phyloP scores from a whole-genome alignment of 2,888 invertebrate genomes.

The Heliconius sara region DNA sequence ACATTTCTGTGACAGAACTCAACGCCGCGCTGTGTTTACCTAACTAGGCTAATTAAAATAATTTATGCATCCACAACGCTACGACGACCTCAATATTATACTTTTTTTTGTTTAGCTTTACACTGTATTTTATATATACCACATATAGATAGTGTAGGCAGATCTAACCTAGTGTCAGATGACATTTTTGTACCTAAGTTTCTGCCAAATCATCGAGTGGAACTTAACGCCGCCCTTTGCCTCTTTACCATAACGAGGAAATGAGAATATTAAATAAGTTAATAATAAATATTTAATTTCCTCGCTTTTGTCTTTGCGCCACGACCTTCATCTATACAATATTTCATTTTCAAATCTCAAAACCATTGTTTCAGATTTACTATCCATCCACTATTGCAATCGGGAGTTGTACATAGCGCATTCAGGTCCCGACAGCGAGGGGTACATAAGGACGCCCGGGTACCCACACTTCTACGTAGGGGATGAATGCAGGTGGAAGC shows the following conservation, averaged over 20 bases:
- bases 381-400: conserved; percentile 83
- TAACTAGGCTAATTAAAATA: too few relatives aligned
- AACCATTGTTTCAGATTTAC: conserved; percentile 70
- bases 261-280: background rate
- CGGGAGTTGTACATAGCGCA: conserved; percentile 74
- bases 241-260: background rate
- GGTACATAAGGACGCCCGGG: conserved; percentile 88
- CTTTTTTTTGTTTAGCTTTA: background rate
- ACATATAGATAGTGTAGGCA: background rate
- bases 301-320: too few relatives aligned
- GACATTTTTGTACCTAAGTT: background rate
- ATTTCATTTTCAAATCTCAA: background rate
- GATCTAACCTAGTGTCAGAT: background rate
- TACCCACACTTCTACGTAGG: conserved; percentile 90
- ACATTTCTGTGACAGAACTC: too few relatives aligned
- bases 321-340: background rate
- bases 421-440: conserved; percentile 80
- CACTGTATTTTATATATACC: background rate
- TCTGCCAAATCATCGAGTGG: background rate
- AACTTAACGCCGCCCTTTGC: background rate
- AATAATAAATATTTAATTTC: background rate
- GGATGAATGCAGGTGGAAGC: conserved; percentile 87
- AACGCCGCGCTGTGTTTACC: too few relatives aligned
- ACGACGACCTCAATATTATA: background rate
- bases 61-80: too few relatives aligned